These are phyloP conservation scores for Cydia strobilella DNA, from an alignment of 1,140 invertebrate genomes.

Conservation along the genomic window DNA sequence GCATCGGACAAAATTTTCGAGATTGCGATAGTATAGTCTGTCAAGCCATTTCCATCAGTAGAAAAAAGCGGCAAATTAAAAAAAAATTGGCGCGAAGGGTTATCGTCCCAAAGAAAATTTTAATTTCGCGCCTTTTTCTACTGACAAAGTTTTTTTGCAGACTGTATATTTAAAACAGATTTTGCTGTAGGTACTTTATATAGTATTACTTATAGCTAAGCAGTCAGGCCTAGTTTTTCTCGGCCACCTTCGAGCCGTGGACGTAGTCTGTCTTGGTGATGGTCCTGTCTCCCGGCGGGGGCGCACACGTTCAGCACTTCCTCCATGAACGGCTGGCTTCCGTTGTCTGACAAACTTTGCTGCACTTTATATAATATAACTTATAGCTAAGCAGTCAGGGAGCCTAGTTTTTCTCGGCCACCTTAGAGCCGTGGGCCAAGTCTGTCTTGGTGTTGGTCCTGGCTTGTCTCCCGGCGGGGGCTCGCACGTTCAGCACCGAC, in stretches of 20 bases:
- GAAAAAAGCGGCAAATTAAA: too few relatives aligned
- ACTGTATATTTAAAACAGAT: too few relatives aligned
- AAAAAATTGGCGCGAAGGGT: too few relatives aligned
- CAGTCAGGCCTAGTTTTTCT: conserved; percentile 37
- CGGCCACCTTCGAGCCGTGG: conserved; percentile 57
- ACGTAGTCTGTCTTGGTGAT: conserved; percentile 55
- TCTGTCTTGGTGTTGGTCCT: conserved; percentile 57
- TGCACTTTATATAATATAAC: too few relatives aligned
- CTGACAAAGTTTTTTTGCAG: too few relatives aligned
- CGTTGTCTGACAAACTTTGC: conserved; percentile 48
- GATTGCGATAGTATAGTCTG: too few relatives aligned
- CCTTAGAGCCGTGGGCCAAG: conserved; percentile 57
- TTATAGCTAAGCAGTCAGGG: not conserved
- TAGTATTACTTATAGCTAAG: not conserved
- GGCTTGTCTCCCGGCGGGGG: conserved; percentile 49
- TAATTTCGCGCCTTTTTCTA: too few relatives aligned
- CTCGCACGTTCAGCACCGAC: conserved; percentile 62
- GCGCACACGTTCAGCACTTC: conserved; percentile 65
- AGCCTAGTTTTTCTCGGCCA: conserved; percentile 46
- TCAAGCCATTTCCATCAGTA: too few relatives aligned
- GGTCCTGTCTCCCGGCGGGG: conserved; percentile 49
- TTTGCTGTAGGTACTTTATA: not conserved
- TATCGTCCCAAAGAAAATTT: too few relatives aligned
- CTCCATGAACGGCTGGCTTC: conserved; percentile 61
- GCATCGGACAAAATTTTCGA: too few relatives aligned